Conservation (phyloP, 2,888 invertebrate species). For the Elaeidobius kamerunicus region DNA sequence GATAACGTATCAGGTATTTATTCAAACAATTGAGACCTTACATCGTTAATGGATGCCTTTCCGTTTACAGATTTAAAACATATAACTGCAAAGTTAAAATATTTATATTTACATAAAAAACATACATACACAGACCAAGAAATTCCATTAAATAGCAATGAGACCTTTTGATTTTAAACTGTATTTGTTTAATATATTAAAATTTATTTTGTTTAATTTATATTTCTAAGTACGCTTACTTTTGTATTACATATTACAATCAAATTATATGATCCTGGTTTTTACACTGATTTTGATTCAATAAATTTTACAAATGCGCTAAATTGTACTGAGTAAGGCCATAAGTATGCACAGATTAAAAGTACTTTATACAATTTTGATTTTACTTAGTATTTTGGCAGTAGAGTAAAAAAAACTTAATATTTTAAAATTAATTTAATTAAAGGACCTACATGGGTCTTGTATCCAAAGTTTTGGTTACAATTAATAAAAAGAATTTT, state of each 20-base stretch:
- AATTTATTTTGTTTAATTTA: too few relatives aligned
- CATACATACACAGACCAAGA: neutral
- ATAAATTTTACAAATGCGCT: constrained; percentile 10
- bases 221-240: too few relatives aligned
- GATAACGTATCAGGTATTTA: constrained; percentile 34
- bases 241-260: too few relatives aligned
- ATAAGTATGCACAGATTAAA: constrained; percentile 23
- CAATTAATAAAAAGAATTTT: neutral
- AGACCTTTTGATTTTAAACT: neutral
- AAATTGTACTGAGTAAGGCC: constrained; percentile 28
- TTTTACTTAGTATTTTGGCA: constrained; percentile 15
- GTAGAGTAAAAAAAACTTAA: constrained; percentile 13
- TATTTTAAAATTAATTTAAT: neutral
- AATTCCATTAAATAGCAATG: neutral
- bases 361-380: constrained; percentile 19
- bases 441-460: neutral
- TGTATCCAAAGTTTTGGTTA: constrained; percentile 2
- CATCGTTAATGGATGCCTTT: constrained; percentile 48
- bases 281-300: too few relatives aligned
- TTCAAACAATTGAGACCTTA: constrained; percentile 46
- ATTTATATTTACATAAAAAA: constrained; percentile 13
- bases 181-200: neutral
- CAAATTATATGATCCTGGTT: too few relatives aligned
- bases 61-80: constrained; percentile 20
- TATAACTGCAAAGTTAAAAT: neutral